phyloP scores from a whole-genome alignment of 2,888 invertebrate genomes.

The Acleris cristana region DNA sequence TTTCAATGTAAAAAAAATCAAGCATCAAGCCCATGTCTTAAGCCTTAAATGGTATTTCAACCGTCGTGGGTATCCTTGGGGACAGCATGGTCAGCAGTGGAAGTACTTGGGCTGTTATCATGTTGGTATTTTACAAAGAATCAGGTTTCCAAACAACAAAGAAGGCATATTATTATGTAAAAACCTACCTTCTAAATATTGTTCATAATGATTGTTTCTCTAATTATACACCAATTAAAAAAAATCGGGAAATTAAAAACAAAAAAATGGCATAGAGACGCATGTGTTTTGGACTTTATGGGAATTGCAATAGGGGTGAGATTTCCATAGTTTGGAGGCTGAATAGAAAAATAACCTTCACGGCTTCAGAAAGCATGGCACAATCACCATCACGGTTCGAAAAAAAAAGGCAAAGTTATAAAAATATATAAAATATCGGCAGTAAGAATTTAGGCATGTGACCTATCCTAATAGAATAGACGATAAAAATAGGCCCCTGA shows the following conservation, averaged over 20 bases:
- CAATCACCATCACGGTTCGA: conserved; percentile 13
- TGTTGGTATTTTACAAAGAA: no score
- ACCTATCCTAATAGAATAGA: conserved; percentile 10
- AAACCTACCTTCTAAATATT: no score
- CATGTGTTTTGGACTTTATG: conserved; percentile 32
- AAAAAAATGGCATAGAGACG: conserved; percentile 20
- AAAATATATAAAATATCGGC: background rate
- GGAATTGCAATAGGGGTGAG: conserved; percentile 22
- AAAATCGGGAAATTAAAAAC: background rate
- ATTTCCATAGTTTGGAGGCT: conserved; percentile 30
- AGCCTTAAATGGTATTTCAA: no score
- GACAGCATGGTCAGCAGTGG: no score
- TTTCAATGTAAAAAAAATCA: no score
- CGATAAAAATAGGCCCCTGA: background rate
- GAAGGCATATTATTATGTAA: no score
- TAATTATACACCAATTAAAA: conserved; percentile 36
- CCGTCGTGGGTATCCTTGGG: no score
- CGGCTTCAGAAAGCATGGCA: conserved; percentile 37
- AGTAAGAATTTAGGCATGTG: conserved; percentile 8
- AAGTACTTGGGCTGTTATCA: no score
- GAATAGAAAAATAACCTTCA: conserved; percentile 34
- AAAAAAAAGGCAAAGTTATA: background rate
- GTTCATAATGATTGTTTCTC: background rate
- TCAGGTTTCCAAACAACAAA: no score
- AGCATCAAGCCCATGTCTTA: no score